Evolutionary conservation across 2,888 invertebrate genomes (phyloP).

Genomic region (Chalcosyrphus nemorum): DNA sequence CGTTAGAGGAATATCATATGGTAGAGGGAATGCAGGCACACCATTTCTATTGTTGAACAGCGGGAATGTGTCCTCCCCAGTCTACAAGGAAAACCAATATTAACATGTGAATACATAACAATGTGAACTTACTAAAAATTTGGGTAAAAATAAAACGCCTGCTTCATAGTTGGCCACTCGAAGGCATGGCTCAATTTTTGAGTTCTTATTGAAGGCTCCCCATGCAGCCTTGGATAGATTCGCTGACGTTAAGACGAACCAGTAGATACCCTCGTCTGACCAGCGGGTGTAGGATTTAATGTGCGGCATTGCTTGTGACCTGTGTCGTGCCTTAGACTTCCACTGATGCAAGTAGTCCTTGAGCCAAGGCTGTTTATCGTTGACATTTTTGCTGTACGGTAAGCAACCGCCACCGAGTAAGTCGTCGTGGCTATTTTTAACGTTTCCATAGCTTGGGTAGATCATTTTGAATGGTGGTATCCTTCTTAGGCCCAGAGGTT

Average conservation of each 20-base stretch:
- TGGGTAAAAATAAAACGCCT: constrained; percentile 94
- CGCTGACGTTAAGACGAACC: constrained; percentile 94
- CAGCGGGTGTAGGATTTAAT: constrained; percentile 94
- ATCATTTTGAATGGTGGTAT: constrained; percentile 85
- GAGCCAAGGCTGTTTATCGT: constrained; percentile 93
- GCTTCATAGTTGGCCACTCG: constrained; percentile 94
- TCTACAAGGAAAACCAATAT: constrained; percentile 81
- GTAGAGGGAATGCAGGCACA: constrained; percentile 85
- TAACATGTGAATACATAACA: background rate
- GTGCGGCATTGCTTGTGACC: constrained; percentile 96
- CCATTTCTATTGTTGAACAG: constrained; percentile 80
- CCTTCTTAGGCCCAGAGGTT: constrained; percentile 83
- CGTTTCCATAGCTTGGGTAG: constrained; percentile 92
- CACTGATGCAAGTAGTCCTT: constrained; percentile 90
- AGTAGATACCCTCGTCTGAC: constrained; percentile 86
- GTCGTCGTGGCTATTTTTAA: constrained; percentile 92
- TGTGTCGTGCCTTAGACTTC: constrained; percentile 87
- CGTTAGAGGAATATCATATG: constrained; percentile 91
- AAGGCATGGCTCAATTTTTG: constrained; percentile 83
- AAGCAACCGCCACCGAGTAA: constrained; percentile 93
- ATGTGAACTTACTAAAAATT: constrained; percentile 87
- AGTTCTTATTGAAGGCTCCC: constrained; percentile 88
- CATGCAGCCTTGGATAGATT: constrained; percentile 99
- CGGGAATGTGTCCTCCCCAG: constrained; percentile 85
- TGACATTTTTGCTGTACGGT: constrained; percentile 90